Conservation (phyloP, 23 tunicate genomes). For the Styela plicata region DNA sequence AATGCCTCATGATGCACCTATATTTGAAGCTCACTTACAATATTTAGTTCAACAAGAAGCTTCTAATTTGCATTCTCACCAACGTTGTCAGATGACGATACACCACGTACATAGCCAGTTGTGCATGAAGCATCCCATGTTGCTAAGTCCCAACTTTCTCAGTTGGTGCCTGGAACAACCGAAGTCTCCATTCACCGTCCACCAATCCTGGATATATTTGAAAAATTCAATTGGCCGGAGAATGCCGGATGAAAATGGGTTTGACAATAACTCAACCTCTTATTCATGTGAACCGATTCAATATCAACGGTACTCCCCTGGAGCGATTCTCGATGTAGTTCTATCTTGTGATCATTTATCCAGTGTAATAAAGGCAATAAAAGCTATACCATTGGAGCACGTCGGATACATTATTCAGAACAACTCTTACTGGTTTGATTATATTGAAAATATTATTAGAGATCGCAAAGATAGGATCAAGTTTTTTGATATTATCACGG, state of each 20-base stretch:
- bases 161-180: constrained; percentile 17
- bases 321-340: not conserved
- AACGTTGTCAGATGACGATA: constrained; percentile 23
- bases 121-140: not conserved
- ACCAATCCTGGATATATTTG: constrained; percentile 25
- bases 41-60: not conserved
- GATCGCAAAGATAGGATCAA: not conserved
- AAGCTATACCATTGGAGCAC: not conserved
- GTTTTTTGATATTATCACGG: not conserved
- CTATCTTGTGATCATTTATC: not conserved
- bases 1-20: constrained; percentile 9
- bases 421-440: constrained; percentile 1
- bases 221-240: not conserved
- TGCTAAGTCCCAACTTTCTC: constrained; percentile 11
- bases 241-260: not conserved
- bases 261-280: no score
- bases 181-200: not conserved
- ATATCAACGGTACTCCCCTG: not conserved
- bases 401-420: not conserved
- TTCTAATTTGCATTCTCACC: not conserved
- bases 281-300: not conserved
- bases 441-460: not conserved
- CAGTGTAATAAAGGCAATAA: not conserved
- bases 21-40: constrained; percentile 19
- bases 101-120: constrained; percentile 12